Base-by-base conservation (phyloP, 2,797 vertebrate genomes). In the Rhynchonycteris naso region DNA sequence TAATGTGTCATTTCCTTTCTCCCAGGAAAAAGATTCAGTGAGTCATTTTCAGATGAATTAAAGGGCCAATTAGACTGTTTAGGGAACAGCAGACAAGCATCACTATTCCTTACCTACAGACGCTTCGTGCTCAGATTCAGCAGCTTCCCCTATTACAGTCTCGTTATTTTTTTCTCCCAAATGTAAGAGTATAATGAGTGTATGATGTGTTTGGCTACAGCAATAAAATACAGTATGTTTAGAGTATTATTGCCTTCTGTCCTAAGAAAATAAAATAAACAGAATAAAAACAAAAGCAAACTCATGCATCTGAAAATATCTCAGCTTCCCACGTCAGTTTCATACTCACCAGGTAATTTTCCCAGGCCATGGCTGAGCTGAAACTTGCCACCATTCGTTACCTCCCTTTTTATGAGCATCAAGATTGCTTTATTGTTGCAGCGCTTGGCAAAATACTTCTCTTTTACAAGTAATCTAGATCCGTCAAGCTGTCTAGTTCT, bases 391-490 rank as follows among this genome's bases (percentile, higher is more conserved):
- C 59, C 90, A 26, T 91, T 63, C 11, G 0, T 71, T 82, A 65
- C 78, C 35, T 90, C 71, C 76, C 43, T 43, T 98, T 98, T 98
- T 95, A 97, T 88, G 96, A 97, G 94, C 69, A 79, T 79, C 93
- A 96, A 63, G 95, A 97, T 90, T 95, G 91, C 94, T 98, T 98
- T 95, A 97, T 90, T 76, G 86, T 59, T 93, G 87, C 88, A 71
- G 59, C 5, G 28, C 94, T 94, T 91, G 90, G 96, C 90, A 96
- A 97, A 98, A 97, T 95, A 97, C 75, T 90, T 95, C 92, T 78
- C 69, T 97, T 97, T 97, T 97, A 97, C 88, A 96, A 96, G 85
- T 97, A 96, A 94, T 97, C 87, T 95, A 97, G 96, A 96, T 95
- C 95, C 1, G 3, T 98, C 98, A 98, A 95, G 93, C 96, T 95